phyloP scores from a whole-genome alignment of 2,797 vertebrate genomes.

The Phrynocephalus forsythii region DNA sequence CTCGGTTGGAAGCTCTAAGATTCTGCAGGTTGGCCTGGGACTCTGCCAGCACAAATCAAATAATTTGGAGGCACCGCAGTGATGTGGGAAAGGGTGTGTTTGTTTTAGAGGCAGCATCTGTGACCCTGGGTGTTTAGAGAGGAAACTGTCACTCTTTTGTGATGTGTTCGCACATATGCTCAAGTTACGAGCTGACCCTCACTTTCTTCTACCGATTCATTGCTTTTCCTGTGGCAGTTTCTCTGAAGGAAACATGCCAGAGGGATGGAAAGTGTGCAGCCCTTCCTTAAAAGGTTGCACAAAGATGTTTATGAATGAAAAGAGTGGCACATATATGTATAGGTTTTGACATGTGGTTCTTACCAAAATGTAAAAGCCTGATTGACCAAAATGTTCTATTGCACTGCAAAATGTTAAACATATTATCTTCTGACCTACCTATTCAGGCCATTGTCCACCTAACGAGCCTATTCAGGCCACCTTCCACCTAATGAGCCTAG shows the following conservation, averaged over 20 bases:
- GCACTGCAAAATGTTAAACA: not conserved
- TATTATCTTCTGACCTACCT: not conserved
- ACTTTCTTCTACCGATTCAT: constrained; percentile 8
- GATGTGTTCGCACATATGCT: constrained; percentile 23
- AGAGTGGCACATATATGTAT: not conserved
- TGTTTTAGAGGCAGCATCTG: constrained; percentile 29
- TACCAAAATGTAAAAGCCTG: not conserved
- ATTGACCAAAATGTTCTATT: not conserved
- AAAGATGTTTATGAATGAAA: constrained; percentile 21
- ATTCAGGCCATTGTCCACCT: too few species aligned
- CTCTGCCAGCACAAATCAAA: constrained; percentile 58
- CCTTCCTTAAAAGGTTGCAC: not conserved
- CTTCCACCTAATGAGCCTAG: too few species aligned
- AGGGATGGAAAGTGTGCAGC: not conserved
- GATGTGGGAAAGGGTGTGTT: constrained; percentile 18
- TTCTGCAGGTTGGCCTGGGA: constrained; percentile 64
- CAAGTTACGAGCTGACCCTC: constrained; percentile 45
- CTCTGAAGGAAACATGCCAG: constrained; percentile 3
- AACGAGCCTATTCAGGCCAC: too few species aligned
- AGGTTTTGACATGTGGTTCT: not conserved
- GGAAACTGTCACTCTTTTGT: constrained; percentile 33
- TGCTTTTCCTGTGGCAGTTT: constrained; percentile 20
- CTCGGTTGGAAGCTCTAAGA: constrained; percentile 66
- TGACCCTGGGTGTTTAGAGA: constrained; percentile 28
- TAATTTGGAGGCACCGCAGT: constrained; percentile 69